Conservation (phyloP, 2,888 invertebrate genomes). For the Pandemis corylana region DNA sequence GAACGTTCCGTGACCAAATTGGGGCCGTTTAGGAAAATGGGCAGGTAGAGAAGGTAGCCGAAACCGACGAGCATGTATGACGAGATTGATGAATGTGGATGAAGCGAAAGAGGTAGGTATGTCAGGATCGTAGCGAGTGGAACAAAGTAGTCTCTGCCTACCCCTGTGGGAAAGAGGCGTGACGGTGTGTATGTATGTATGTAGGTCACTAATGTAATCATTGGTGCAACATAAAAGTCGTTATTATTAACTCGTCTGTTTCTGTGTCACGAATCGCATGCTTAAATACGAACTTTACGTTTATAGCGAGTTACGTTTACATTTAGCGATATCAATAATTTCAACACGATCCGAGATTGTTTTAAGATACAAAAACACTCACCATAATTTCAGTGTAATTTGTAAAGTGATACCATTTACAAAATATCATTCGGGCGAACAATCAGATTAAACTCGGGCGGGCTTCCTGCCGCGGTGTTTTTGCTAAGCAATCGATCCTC, state of each 20-base stretch:
- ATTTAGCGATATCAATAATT: conserved; percentile 48
- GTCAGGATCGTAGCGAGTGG: no score
- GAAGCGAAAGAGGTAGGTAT: no score
- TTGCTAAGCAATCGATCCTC: conserved; percentile 52
- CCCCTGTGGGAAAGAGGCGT: no score
- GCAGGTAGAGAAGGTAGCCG: no score
- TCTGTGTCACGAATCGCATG: conserved; percentile 22
- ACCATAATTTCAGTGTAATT: conserved; percentile 61
- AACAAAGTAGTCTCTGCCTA: no score
- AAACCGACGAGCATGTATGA: no score
- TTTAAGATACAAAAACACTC: conserved; percentile 57
- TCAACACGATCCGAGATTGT: conserved; percentile 50
- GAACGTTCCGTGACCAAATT: no score
- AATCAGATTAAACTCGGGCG: conserved; percentile 50
- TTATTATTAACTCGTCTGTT: conserved; percentile 24
- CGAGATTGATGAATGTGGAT: no score
- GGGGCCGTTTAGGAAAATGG: no score
- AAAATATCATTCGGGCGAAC: conserved; percentile 65
- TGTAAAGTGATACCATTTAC: conserved; percentile 60
- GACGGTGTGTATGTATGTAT: no score
- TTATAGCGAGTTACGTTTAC: conserved; percentile 19
- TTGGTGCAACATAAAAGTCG: no score
- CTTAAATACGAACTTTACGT: conserved; percentile 31
- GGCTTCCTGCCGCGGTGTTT: conserved; percentile 52
- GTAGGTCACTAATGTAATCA: no score